phyloP scores from a whole-genome alignment of 2,797 vertebrate genomes.

The Chaetophractus vellerosus region DNA sequence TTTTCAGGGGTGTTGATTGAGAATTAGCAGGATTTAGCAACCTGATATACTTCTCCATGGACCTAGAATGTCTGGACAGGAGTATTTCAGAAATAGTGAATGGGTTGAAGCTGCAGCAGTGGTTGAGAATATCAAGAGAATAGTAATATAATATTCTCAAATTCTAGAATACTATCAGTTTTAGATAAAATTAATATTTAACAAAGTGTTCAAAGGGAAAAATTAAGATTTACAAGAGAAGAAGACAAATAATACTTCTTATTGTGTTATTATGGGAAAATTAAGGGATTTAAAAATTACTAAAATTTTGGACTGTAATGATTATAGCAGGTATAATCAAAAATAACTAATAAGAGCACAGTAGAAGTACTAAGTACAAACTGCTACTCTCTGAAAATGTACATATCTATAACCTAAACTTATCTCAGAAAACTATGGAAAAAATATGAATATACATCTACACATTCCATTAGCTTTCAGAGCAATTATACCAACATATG shows the following conservation, averaged over 20 bases:
- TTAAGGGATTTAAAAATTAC: background rate
- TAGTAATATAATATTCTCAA: background rate
- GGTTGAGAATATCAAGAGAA: background rate
- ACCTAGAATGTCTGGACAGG: background rate
- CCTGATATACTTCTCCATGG: background rate
- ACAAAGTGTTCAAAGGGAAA: background rate
- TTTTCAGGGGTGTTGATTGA: background rate
- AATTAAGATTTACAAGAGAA: background rate
- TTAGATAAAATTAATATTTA: background rate
- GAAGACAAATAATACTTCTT: background rate
- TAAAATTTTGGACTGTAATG: background rate
- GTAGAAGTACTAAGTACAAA: background rate
- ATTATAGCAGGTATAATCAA: background rate
- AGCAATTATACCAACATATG: background rate
- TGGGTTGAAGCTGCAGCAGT: background rate
- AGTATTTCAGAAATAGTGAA: background rate
- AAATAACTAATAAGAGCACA: background rate
- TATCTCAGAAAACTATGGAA: background rate
- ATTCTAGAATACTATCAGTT: background rate
- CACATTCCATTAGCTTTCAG: background rate
- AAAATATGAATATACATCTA: background rate
- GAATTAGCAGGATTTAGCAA: background rate
- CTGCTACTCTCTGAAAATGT: background rate
- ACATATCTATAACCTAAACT: background rate
- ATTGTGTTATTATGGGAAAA: background rate